phyloP scores from a whole-genome alignment of 2,113 vertebrate genomes.

The Lynx canadensis region DNA sequence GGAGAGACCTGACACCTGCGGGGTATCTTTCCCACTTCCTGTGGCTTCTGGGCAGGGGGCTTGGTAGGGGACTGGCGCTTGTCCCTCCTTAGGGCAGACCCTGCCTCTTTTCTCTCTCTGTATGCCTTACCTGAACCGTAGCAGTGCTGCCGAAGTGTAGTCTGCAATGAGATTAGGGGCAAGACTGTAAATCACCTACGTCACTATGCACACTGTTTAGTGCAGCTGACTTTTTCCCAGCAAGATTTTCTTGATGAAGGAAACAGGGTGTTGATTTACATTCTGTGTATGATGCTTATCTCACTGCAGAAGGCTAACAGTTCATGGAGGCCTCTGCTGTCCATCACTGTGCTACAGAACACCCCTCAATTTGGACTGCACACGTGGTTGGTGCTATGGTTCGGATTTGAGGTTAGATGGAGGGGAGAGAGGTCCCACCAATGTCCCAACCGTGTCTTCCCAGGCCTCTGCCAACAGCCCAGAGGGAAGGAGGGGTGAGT shows the following conservation, averaged over 20 bases:
- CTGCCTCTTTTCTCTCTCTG: neutral
- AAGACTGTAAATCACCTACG: neutral
- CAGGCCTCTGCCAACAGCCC: neutral
- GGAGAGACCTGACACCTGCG: rapidly evolving
- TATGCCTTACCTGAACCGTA: neutral
- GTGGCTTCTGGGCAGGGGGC: neutral
- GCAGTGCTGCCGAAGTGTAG: neutral
- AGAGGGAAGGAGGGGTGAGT: neutral
- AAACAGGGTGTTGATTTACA: neutral
- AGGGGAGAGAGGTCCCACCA: neutral
- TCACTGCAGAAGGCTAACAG: neutral
- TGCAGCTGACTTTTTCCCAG: neutral
- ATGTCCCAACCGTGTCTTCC: neutral
- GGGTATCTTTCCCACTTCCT: neutral
- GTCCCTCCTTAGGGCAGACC: neutral
- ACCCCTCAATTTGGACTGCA: neutral
- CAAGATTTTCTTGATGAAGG: neutral
- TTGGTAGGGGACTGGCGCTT: neutral
- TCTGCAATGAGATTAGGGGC: neutral
- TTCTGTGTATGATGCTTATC: neutral
- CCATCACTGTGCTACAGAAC: too few relatives aligned
- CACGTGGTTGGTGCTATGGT: neutral
- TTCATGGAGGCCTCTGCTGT: neutral
- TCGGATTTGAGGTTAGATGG: neutral
- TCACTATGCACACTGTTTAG: neutral